Conservation (phyloP, 1,140 invertebrate species). For the Bombus confusus region DNA sequence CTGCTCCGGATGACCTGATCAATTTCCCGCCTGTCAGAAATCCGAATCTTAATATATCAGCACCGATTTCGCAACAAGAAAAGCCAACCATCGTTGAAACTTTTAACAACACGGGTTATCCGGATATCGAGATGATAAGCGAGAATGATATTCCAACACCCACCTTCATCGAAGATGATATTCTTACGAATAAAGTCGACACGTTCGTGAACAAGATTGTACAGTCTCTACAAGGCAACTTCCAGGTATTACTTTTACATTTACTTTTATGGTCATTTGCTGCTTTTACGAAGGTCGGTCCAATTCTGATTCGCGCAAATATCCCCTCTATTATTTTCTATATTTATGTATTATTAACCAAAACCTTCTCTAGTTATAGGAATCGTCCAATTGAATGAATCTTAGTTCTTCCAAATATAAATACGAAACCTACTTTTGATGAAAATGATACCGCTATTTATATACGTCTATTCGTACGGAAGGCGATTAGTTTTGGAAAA, state of each 20-base stretch:
- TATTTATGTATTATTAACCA: no score
- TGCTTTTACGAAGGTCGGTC: no score
- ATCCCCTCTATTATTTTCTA: no score
- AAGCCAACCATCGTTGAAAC: conserved; percentile 81
- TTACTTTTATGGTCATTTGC: neutral
- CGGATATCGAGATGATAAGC: conserved; percentile 78
- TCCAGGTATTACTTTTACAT: conserved; percentile 77
- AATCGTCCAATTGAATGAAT: no score
- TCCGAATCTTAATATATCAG: conserved; percentile 89
- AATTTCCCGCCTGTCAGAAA: conserved; percentile 93
- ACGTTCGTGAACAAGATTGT: conserved; percentile 92
- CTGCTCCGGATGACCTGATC: conserved; percentile 86
- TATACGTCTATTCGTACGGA: no score
- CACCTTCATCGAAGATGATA: conserved; percentile 88
- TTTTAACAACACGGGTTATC: conserved; percentile 84
- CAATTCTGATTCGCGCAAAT: no score
- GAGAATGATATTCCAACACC: conserved; percentile 88
- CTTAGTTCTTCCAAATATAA: no score
- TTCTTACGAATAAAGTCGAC: conserved; percentile 90
- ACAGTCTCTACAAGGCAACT: conserved; percentile 90
- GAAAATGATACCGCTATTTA: no score
- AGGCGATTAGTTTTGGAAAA: no score
- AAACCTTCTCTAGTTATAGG: no score
- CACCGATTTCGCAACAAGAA: conserved; percentile 77
- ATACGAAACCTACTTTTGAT: no score